Conservation (phyloP, 2,113 vertebrate species). For the Brachypteracias leptosomus region DNA sequence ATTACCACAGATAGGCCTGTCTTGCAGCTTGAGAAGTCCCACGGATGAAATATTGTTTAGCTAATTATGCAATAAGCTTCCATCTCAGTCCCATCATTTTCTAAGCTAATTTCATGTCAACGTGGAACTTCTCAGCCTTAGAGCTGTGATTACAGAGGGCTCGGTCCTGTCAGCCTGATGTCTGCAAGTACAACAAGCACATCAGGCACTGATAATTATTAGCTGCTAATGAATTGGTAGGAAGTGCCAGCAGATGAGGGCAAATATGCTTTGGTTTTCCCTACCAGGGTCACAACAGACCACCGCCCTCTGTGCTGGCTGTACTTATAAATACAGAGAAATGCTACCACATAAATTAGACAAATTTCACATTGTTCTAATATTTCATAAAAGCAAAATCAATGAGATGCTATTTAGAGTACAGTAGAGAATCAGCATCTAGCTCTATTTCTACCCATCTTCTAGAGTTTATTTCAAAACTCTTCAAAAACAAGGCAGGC, state of each 20-base stretch:
- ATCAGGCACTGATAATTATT: background rate
- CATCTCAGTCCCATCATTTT: background rate
- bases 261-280: background rate
- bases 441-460: background rate
- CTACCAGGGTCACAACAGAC: background rate
- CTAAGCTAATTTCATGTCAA: conserved; percentile 54
- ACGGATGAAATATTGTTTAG: conserved; percentile 62
- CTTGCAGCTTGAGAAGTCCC: conserved; percentile 51
- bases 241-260: background rate
- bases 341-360: fast-evolving
- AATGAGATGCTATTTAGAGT: background rate
- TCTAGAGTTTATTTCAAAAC: background rate
- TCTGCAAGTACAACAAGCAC: background rate
- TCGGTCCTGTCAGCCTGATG: background rate
- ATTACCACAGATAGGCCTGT: conserved; percentile 71
- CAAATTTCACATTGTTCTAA: background rate
- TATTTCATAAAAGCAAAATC: background rate
- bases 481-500: background rate
- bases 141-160: background rate
- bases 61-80: conserved; percentile 51
- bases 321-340: background rate
- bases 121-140: background rate
- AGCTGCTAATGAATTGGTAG: background rate
- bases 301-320: background rate
- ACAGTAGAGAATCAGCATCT: background rate